Base-by-base conservation (phyloP, 2,888 invertebrate genomes). In the Miltochrista miniata region DNA sequence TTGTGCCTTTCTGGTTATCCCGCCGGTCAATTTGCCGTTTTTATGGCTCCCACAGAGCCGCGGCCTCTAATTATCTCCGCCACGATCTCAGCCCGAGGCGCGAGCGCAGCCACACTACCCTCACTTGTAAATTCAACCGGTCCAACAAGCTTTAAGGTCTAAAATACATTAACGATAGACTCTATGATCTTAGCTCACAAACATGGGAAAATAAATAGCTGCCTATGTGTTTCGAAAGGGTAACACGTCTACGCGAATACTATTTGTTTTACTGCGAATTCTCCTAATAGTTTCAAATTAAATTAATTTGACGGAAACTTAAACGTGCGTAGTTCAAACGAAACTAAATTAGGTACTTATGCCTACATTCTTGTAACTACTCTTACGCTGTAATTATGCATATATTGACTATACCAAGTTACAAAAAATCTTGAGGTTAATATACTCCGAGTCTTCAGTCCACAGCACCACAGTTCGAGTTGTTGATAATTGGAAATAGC, bases 21-120 rank as follows among this genome's bases (percentile, higher is more conserved):
- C 91, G 90, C 89, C 90, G 91, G 91, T 90, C 90, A 91, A 90
- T 91, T 91, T 90, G 90, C 90, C 83, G 90, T 91, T 91, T 91
- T 91, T 90, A 91, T 91, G 87, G 90, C 90, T 88, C 86, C 90
- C 89, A 89, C 88, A 86, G 84, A 80, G 89, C 88, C 81, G 85
- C 87, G 88, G 85, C 83, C 88, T 91, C 88, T 91, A 90, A 91
- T 91, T 90, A 91, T 90, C 85, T 87, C 82, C 61, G 77, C 85
- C 90, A 89, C 90, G 90, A 90, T 88, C 90, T 81, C 76, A 71
- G 84, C 90, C 85, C 76, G 82, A 80, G 87, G 89, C 88, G 72
- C 68, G 74, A 76, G 66, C 76, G 66, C 74, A 60, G 61, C 68
- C 57, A 55, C 37, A 30, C 33, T 51, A n/a, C 31, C 18, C 47